Evolutionary conservation across 1,140 invertebrate species (phyloP), one percentile per base, ranked within the genome.

Genomic region (Rhyacophila brunnea): DNA sequence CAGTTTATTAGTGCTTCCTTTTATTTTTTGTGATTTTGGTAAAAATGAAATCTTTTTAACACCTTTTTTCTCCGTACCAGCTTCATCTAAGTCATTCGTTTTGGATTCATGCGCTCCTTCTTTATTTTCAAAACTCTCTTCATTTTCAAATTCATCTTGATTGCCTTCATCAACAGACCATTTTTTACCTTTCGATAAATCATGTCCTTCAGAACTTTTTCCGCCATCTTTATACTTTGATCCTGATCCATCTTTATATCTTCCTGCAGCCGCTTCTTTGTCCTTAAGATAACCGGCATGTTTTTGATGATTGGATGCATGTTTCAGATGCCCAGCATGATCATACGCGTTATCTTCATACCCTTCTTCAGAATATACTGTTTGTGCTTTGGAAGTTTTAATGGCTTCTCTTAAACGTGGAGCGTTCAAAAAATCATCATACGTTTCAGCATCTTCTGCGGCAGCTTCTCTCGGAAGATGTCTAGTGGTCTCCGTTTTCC

Each of bases 311-410:
- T 71, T 83, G 70, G 82, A 83, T 74, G 85, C 87, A 60, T 86
- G 80, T 64, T 87, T 85, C 45, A 85, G 78, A 69, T 86, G 86
- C 23, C 85, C 87, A 9, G 80, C 87, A 66, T 91, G 88, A 69
- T 91, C 87, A 65, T 91, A 91, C 5, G 82, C 87, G 0, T 82
- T 79, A 71, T 91, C 88, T 73, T 89, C 87, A 61, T 88, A 90
- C 0, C 88, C 88, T 77, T 91, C 87, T 73, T 91, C 88, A 3
- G 85, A 84, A 65, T 90, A 91, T 5, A 89, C 80, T 1, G 83
- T 87, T 68, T 88, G 87, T 2, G 83, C 79, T 74, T 87, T 89
- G n/a, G 81, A 81, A 63, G 86, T 85, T 44, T 82, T 85, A 0
- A 89, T 80, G 2, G 87, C 81, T 75, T 88, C 83, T 38, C 80